A percentile compares a stretch with the other conserved stretches of the same genome.
Evolutionary conservation across 2,797 vertebrate genomes (phyloP).

Genomic region (Vultur gryphus): DNA sequence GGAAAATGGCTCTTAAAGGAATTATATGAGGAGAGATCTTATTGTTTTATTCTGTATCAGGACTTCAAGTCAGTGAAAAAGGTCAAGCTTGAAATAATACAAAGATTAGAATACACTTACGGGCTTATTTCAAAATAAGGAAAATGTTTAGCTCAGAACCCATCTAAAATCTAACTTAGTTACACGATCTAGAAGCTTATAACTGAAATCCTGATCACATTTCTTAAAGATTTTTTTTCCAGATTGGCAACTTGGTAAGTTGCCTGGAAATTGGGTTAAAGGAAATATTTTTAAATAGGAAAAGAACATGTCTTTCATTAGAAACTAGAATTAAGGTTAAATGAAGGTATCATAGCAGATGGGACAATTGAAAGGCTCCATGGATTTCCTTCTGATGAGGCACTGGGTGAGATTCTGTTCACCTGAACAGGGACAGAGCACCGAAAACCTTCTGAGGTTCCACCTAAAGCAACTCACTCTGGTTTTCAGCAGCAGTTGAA

Average conservation of each 20-base stretch:
- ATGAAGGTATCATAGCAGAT: not conserved
- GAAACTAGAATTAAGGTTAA: not conserved
- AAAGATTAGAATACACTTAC: not conserved
- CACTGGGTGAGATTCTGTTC: not conserved
- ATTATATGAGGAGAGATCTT: not conserved
- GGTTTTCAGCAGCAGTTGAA: not conserved
- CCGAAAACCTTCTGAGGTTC: not conserved
- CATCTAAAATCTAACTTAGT: not conserved
- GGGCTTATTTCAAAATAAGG: not conserved
- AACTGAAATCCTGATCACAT: not conserved
- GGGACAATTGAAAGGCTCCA: not conserved
- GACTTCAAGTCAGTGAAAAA: not conserved
- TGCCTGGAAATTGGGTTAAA: not conserved
- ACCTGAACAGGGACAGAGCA: not conserved
- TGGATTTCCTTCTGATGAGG: not conserved
- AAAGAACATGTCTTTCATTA: not conserved
- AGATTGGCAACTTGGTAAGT: not conserved
- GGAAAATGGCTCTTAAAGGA: not conserved
- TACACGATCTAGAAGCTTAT: not conserved
- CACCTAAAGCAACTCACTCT: not conserved
- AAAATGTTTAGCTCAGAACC: not conserved
- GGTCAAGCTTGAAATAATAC: not conserved
- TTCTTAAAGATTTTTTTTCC: not conserved
- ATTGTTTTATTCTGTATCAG: not conserved
- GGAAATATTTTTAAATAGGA: not conserved